Evolutionary conservation across 1,140 invertebrate species (phyloP).

Genomic region (Macrosteles quadrilineatus): DNA sequence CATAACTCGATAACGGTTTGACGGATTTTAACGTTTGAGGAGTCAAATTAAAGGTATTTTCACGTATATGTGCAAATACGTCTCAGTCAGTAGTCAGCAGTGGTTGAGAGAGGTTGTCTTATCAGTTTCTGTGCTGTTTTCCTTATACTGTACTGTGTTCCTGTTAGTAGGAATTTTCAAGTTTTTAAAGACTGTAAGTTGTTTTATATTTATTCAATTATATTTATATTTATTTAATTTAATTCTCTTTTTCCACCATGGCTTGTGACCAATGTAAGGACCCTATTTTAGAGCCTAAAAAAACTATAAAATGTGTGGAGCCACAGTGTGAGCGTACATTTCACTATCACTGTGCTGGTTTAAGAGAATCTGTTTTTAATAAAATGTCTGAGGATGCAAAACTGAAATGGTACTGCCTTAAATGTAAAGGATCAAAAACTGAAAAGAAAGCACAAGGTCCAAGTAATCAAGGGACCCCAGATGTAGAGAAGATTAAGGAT

Average conservation of each 20-base stretch:
- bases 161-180: background rate
- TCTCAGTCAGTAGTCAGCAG: background rate
- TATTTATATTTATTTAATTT: too few species aligned
- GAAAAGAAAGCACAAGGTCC: background rate
- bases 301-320: background rate
- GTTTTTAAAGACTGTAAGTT: too few species aligned
- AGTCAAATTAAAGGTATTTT: too few species aligned
- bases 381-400: background rate
- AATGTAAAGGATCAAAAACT: background rate
- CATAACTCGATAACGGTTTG: too few species aligned
- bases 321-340: background rate
- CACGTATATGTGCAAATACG: too few species aligned
- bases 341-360: background rate
- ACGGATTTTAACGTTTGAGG: too few species aligned
- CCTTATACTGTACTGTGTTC: background rate
- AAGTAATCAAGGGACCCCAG: background rate
- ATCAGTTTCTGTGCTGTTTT: background rate
- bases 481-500: background rate
- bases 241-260: background rate
- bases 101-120: background rate
- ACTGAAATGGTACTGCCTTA: background rate
- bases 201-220: too few species aligned
- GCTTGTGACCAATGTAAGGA: background rate
- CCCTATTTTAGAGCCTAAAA: background rate
- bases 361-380: conserved; percentile 6